Evolutionary conservation across 2,888 invertebrate species (phyloP), one percentile per base, ranked within the genome.

Genomic region (Coelogynopora nodosa): DNA sequence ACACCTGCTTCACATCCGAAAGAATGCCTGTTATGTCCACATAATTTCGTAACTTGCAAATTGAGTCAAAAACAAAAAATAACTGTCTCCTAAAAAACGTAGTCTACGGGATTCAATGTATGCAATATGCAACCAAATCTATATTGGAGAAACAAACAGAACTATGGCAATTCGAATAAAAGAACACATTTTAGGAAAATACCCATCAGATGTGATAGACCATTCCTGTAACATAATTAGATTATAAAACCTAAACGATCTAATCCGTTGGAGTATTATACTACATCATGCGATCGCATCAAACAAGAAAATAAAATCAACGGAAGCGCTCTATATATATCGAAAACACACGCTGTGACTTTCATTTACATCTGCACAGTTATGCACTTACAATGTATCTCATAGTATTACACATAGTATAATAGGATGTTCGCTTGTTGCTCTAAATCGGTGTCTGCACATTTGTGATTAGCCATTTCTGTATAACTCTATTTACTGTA

Each of bases 181-280:
- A 74, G 74, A 74, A 74, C 74, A 74, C 74, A 74, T 74, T 23
- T 74, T 26, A 26, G 74, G 74, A 74, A 74, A 74, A 10, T 26
- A 74, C 74, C 74, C 74, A 74, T 74, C 74, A 74, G 74, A 10
- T 74, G 74, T 74, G 74, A 23, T 26, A 74, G 74, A 74, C 74
- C 74, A 74, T 23, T 74, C 23, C 74, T 26, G 23, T 74, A 74
- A 23, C 74, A 74, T 23, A 74, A 10, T n/a, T 74, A 26, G 74
- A 74, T 74, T 74, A 74, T 74, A 10, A 5, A 49, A 49, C 49
- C 49, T 49, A 49, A 49, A 5, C 49, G 49, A 49, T 49, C 49
- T 49, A 49, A 49, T 49, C 49, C 18, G 49, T 49, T 23, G 2
- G 2, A 23, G 5, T 26, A 74, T 74, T 2, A 49, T 49, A n/a